Evolutionary conservation across 2,888 invertebrate genomes (phyloP).

Genomic region (Chrysopilus asiliformis): DNA sequence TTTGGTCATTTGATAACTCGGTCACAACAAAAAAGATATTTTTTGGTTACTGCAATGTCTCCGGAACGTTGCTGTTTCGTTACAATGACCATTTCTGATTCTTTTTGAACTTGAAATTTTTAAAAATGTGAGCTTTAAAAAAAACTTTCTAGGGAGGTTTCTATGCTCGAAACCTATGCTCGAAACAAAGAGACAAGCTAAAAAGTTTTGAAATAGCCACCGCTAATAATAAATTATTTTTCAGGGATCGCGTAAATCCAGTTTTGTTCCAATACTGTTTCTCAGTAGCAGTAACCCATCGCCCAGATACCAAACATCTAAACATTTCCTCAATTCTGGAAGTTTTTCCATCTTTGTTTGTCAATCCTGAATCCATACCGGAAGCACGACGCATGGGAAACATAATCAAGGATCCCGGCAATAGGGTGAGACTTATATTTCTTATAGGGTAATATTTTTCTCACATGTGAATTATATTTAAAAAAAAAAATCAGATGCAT

Average conservation of each 20-base stretch:
- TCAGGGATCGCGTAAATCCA: constrained; percentile 62
- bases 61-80: too few relatives aligned
- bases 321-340: constrained; percentile 61
- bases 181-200: too few relatives aligned
- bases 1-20: too few relatives aligned
- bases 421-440: constrained; percentile 31
- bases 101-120: not conserved
- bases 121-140: not conserved
- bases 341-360: constrained; percentile 69
- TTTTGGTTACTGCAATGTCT: too few relatives aligned
- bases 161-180: too few relatives aligned
- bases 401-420: constrained; percentile 38
- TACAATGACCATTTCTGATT: too few relatives aligned
- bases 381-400: constrained; percentile 55
- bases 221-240: not conserved
- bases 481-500: constrained; percentile 29
- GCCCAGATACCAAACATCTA: constrained; percentile 33
- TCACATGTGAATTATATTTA: not conserved
- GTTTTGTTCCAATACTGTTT: constrained; percentile 67
- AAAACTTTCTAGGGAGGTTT: not conserved
- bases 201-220: too few relatives aligned
- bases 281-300: constrained; percentile 61
- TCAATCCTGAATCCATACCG: constrained; percentile 58
- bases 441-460: not conserved
- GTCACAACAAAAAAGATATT: too few relatives aligned